Percentiles rank a stretch among this genome's conserved stretches.
phyloP scores from a whole-genome alignment of 2,888 invertebrate genomes.

The Azorinus chamasolen region DNA sequence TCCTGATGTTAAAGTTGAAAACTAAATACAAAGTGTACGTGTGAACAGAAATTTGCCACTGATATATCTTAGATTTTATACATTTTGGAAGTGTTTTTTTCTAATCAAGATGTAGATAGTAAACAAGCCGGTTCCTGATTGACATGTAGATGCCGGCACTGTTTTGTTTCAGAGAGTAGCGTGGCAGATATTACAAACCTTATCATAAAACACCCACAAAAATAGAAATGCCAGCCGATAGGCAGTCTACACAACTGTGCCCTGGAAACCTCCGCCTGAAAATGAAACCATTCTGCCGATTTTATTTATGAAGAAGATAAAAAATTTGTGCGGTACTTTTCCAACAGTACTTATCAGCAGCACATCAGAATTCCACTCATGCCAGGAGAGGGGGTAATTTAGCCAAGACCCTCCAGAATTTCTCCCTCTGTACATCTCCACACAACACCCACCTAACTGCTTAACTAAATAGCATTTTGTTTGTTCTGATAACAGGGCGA shows the following conservation, averaged over 20 bases:
- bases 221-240: slow-evolving; percentile 62
- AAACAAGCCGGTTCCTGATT: slow-evolving; percentile 5
- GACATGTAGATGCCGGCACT: slow-evolving; percentile 37
- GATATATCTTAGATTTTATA: too few species aligned
- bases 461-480: slow-evolving; percentile 32
- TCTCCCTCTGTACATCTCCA: slow-evolving; percentile 47
- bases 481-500: too few species aligned
- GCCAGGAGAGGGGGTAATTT: slow-evolving; percentile 65
- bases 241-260: slow-evolving; percentile 19
- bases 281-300: slow-evolving; percentile 59
- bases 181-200: slow-evolving; percentile 59
- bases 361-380: slow-evolving; percentile 65
- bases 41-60: too few species aligned
- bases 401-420: slow-evolving; percentile 54
- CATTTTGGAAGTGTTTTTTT: too few species aligned
- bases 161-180: slow-evolving; percentile 54
- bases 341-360: slow-evolving; percentile 33
- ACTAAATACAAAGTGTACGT: too few species aligned
- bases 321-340: slow-evolving; percentile 47
- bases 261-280: slow-evolving; percentile 27
- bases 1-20: too few species aligned
- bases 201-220: slow-evolving; percentile 59
- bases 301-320: slow-evolving; percentile 56
- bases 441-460: slow-evolving; percentile 60
- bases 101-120: too few species aligned